Percentiles rank a stretch among this genome's conserved stretches.
phyloP scores from a whole-genome alignment of 2,888 invertebrate species.

The Dasysyrphus albostriatus region DNA sequence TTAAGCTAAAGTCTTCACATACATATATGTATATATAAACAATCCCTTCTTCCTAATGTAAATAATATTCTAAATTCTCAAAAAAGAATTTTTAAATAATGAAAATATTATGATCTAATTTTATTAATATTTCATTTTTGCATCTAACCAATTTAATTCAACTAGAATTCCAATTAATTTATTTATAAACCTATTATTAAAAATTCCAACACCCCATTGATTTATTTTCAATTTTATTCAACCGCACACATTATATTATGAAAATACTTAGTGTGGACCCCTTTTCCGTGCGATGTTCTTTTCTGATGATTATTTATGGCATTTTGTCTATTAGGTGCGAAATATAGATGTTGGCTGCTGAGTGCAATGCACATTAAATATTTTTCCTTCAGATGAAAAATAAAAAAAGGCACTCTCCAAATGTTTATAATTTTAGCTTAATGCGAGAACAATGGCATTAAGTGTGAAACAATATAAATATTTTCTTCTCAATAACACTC shows the following conservation, averaged over 20 bases:
- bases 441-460: slow-evolving; percentile 64
- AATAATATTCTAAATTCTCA: no score
- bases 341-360: slow-evolving; percentile 26
- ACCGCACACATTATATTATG: not conserved
- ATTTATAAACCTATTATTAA: not conserved
- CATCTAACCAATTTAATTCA: not conserved
- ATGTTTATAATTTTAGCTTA: slow-evolving; percentile 44
- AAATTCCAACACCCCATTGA: slow-evolving; percentile 16
- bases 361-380: slow-evolving; percentile 48
- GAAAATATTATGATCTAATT: not conserved
- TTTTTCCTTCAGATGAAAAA: slow-evolving; percentile 43
- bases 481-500: slow-evolving; percentile 1
- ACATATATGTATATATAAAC: no score
- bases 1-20: no score
- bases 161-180: slow-evolving; percentile 8
- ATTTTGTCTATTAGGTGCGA: slow-evolving; percentile 30
- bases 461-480: slow-evolving; percentile 42
- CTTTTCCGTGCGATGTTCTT: not conserved
- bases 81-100: not conserved
- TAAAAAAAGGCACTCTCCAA: slow-evolving; percentile 21
- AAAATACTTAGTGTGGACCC: slow-evolving; percentile 27
- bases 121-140: not conserved
- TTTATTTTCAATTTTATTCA: slow-evolving; percentile 20
- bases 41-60: no score
- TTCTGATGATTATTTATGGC: slow-evolving; percentile 42